phyloP scores from a whole-genome alignment of 2,888 invertebrate genomes.

The Ctena decussata region DNA sequence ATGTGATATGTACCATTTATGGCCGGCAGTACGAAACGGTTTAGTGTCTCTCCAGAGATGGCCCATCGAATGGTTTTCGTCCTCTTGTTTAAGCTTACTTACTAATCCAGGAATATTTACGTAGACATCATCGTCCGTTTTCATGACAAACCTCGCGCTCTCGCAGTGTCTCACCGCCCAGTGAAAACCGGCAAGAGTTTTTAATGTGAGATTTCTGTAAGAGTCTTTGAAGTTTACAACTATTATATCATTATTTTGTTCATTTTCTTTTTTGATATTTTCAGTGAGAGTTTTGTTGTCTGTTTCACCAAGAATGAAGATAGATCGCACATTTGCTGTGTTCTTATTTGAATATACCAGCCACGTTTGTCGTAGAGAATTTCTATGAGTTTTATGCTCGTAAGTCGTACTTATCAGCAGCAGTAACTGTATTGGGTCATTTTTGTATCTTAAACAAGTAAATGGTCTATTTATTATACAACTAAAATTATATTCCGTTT shows the following conservation, averaged over 20 bases:
- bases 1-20: background rate
- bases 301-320: background rate
- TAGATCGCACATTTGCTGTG: background rate
- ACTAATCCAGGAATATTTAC: background rate
- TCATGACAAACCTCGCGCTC: background rate
- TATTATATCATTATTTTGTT: background rate
- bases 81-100: background rate
- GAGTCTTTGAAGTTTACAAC: background rate
- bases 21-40: background rate
- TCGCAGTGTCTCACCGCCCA: background rate
- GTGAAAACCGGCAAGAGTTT: background rate
- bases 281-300: background rate
- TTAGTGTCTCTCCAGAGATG: background rate
- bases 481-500: background rate
- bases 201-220: background rate
- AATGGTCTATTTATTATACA: background rate
- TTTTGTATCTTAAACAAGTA: background rate
- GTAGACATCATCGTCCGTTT: constrained; percentile 1
- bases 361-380: background rate
- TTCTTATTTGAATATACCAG: background rate
- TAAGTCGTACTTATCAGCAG: background rate
- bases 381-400: background rate
- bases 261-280: background rate
- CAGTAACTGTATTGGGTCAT: background rate
- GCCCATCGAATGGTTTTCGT: background rate